These are phyloP conservation scores for Lampris megalopsis DNA, from an alignment of 2,113 vertebrate species.

Conservation along the genomic window DNA sequence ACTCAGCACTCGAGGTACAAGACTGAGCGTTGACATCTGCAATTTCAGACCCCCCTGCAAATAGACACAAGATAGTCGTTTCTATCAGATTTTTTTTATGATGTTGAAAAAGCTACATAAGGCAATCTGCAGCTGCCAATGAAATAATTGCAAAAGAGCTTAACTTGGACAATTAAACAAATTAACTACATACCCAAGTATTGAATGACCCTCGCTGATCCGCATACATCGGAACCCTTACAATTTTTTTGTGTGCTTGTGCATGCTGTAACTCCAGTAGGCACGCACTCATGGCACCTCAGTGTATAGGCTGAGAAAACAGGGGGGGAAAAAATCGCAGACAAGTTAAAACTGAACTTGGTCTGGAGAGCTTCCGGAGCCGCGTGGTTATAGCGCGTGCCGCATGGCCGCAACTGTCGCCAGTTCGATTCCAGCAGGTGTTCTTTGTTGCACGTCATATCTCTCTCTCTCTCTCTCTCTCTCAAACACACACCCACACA, in stretches of 20 bases:
- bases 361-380: too few species aligned
- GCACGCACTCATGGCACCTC: slow-evolving; percentile 8
- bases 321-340: background rate
- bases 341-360: background rate
- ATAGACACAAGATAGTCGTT: background rate
- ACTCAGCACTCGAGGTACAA: slow-evolving; percentile 27
- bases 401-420: too few species aligned
- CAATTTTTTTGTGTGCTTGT: slow-evolving; percentile 1
- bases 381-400: too few species aligned
- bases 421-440: too few species aligned
- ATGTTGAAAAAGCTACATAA: background rate
- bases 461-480: too few species aligned
- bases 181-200: slow-evolving; percentile 25
- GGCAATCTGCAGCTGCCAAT: background rate
- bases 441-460: too few species aligned
- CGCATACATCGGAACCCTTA: slow-evolving; percentile 2
- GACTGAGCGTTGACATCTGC: background rate
- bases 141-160: background rate
- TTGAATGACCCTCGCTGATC: rapidly evolving
- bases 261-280: background rate
- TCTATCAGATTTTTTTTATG: background rate
- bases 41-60: slow-evolving; percentile 1
- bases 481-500: too few species aligned
- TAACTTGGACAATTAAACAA: background rate
- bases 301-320: slow-evolving; percentile 38